phyloP scores from a whole-genome alignment of 1,140 invertebrate genomes.

The Aethina tumida region DNA sequence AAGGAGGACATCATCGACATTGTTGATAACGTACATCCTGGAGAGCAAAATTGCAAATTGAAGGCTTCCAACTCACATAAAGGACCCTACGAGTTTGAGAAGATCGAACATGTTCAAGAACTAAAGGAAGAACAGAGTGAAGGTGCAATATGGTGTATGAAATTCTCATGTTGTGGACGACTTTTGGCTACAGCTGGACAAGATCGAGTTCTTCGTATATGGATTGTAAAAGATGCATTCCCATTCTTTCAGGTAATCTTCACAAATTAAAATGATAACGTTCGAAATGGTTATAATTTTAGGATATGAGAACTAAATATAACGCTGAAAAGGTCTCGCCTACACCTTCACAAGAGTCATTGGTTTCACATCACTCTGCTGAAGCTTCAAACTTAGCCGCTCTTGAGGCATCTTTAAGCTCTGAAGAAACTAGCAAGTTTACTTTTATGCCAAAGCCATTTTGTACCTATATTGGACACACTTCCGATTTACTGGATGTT shows the following conservation, averaged over 20 bases:
- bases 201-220: conserved; percentile 85
- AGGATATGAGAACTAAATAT: conserved; percentile 90
- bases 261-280: not conserved
- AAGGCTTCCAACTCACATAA: conserved; percentile 92
- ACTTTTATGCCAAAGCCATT: conserved; percentile 86
- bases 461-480: conserved; percentile 89
- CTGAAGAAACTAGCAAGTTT: conserved; percentile 49
- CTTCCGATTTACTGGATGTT: conserved; percentile 91
- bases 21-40: conserved; percentile 67
- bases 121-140: conserved; percentile 54
- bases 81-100: conserved; percentile 91
- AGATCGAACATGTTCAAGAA: conserved; percentile 50
- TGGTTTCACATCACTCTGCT: conserved; percentile 66
- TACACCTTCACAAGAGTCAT: conserved; percentile 79
- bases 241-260: conserved; percentile 66
- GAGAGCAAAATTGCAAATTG: conserved; percentile 80
- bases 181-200: conserved; percentile 92
- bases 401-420: conserved; percentile 33
- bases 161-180: conserved; percentile 90
- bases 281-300: conserved; percentile 28
- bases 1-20: conserved; percentile 79
- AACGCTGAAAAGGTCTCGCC: conserved; percentile 82
- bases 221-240: conserved; percentile 83
- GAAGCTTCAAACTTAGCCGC: conserved; percentile 47
- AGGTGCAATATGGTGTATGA: conserved; percentile 97